Evolutionary conservation across 2,888 invertebrate species (phyloP).

Genomic region (Drosophila melanosoma): DNA sequence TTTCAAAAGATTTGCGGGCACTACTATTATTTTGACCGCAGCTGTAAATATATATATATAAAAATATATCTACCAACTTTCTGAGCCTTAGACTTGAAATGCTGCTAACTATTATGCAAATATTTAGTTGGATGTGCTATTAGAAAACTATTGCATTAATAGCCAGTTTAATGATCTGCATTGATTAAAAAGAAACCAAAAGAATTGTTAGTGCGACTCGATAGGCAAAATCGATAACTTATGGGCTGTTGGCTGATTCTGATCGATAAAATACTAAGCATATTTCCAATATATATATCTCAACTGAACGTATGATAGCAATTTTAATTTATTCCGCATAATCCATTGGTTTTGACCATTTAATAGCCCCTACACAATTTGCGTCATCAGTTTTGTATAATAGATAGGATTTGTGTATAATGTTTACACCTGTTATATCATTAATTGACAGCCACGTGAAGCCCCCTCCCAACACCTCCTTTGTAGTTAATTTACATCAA

Average conservation of each 20-base stretch:
- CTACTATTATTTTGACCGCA: background rate
- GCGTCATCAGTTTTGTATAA: slow-evolving; percentile 65
- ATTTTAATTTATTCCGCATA: background rate
- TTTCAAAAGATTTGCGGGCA: background rate
- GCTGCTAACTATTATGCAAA: slow-evolving; percentile 18
- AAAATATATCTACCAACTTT: slow-evolving; percentile 2
- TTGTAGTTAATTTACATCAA: slow-evolving; percentile 31
- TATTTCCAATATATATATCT: background rate
- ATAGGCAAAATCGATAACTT: background rate
- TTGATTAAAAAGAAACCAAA: background rate
- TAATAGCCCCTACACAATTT: slow-evolving; percentile 32
- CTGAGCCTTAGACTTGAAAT: slow-evolving; percentile 1
- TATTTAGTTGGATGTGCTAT: slow-evolving; percentile 1
- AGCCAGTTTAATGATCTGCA: background rate
- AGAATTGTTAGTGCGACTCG: background rate
- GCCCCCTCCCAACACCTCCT: background rate
- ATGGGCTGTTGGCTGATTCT: too few species aligned
- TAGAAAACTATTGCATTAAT: background rate
- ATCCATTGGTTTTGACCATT: slow-evolving; percentile 13
- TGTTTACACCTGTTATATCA: slow-evolving; percentile 57
- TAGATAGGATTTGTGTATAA: slow-evolving; percentile 5
- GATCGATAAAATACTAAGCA: background rate
- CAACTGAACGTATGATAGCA: background rate
- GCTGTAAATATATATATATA: background rate
- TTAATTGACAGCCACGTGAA: slow-evolving; percentile 59